phyloP scores from a whole-genome alignment of 2,797 vertebrate genomes.

The Thalassophryne amazonica region DNA sequence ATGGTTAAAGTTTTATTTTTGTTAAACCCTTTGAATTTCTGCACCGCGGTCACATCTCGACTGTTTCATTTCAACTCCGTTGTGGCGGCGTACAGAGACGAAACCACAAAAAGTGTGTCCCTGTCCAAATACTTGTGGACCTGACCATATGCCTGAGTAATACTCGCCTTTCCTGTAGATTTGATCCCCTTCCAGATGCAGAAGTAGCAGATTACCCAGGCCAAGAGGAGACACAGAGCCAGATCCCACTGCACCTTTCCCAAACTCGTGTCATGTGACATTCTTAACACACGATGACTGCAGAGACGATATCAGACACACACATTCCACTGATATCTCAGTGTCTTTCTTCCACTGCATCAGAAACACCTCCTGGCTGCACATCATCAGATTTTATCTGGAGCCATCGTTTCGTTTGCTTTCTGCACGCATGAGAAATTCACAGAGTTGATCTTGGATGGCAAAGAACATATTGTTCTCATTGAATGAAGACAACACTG shows the following conservation, averaged over 20 bases:
- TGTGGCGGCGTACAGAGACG: no score
- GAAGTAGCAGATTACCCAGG: conserved; percentile 85
- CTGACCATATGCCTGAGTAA: not conserved
- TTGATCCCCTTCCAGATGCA: conserved; percentile 86
- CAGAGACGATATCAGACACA: not conserved
- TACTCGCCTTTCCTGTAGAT: conserved; percentile 78
- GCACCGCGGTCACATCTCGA: no score
- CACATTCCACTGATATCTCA: no score
- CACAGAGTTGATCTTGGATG: conserved; percentile 12
- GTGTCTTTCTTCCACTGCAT: not conserved
- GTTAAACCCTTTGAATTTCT: no score
- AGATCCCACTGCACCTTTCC: conserved; percentile 74
- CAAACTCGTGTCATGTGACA: conserved; percentile 70
- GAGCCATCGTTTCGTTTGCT: not conserved
- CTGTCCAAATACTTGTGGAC: no score
- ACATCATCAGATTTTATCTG: not conserved
- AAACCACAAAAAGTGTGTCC: no score
- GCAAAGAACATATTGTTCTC: conserved; percentile 29
- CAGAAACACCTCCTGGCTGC: not conserved
- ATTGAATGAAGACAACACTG: conserved; percentile 1
- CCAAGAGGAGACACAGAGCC: conserved; percentile 77
- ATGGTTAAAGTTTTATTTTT: no score
- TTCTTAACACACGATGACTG: conserved; percentile 81
- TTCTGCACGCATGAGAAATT: not conserved
- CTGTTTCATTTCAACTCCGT: no score